Base-by-base conservation (phyloP, 2,113 vertebrate species). In the Pygoscelis adeliae region DNA sequence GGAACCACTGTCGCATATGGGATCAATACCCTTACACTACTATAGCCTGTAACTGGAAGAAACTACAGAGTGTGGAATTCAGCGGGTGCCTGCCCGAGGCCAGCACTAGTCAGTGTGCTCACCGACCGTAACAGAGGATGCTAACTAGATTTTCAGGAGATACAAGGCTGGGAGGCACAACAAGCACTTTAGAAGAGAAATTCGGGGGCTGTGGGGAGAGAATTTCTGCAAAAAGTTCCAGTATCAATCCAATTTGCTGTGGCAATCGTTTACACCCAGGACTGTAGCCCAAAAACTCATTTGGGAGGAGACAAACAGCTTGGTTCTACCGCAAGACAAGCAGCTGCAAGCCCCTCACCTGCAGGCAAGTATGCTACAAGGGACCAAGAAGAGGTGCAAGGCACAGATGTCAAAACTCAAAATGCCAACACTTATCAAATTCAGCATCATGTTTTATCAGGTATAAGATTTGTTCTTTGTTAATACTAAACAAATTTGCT, bases 1-100 rank as follows among this genome's bases (percentile, higher is more conserved):
- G 61, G 63, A 82, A 11, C 23, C 11, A 8, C 34, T 26, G 8
- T 20, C 13, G 14, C 0, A 14, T 9, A 1, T 1, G 17, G 36
- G 30, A 55, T 23, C 63, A 21, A 5, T 10, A n/a, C 6, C 55
- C 16, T 47, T 13, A 50, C 38, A 25, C 27, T 8, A 4, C 36
- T 30, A 4, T 2, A 25, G 34, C 38, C 36, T 21, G 22, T 36
- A 38, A 50, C 70, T 56, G 49, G 65, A 38, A 46, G 17, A 55
- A 59, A 49, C 13, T 18, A 4, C 22, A 0, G 8, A 7, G 18
- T 4, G 23, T 21, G 49, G 62, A 56, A 65, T 13, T 65, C 40
- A 25, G 72, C 5, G 2, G 21, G 46, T 56, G 23, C 15, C 59
- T 89, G 67, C 70, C 85, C 69, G 14, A 72, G 74, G 46, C 79